Conservation (phyloP, 2,797 vertebrate genomes). For the Semaprochilodus insignis region DNA sequence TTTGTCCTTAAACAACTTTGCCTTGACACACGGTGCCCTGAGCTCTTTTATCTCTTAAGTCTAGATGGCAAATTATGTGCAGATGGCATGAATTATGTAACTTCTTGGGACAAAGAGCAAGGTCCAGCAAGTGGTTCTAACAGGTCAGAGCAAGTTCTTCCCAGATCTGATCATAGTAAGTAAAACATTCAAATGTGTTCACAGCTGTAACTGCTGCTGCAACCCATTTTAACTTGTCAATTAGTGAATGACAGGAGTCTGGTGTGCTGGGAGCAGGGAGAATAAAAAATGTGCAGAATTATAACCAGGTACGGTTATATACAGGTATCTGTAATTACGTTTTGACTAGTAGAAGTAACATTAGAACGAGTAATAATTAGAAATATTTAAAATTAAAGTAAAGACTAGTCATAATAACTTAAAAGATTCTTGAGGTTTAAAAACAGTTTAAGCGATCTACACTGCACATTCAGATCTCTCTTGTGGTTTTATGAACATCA, state of each 20-base stretch:
- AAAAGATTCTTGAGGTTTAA: too few species aligned
- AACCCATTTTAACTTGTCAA: not conserved
- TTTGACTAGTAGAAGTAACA: too few species aligned
- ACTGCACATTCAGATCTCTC: too few species aligned
- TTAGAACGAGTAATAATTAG: too few species aligned
- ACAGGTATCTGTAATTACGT: too few species aligned
- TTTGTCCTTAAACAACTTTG: not conserved
- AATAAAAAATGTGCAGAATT: too few species aligned
- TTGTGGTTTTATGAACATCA: too few species aligned
- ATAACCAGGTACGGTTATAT: too few species aligned
- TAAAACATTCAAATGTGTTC: not conserved
- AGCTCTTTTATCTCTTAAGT: not conserved
- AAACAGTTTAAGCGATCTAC: too few species aligned
- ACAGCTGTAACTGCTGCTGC: not conserved
- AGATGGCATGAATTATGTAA: not conserved
- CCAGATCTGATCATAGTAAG: not conserved
- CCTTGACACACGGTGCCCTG: not conserved
- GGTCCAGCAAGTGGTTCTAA: not conserved
- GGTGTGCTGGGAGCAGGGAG: too few species aligned
- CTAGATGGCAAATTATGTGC: not conserved
- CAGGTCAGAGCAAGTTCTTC: not conserved
- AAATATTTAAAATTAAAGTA: too few species aligned
- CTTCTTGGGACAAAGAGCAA: conserved; percentile 7
- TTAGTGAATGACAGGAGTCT: not conserved
- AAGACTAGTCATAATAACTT: too few species aligned